These are phyloP conservation scores for Luffia ferchaultella DNA, from an alignment of 2,888 invertebrate genomes.

Conservation along the genomic window DNA sequence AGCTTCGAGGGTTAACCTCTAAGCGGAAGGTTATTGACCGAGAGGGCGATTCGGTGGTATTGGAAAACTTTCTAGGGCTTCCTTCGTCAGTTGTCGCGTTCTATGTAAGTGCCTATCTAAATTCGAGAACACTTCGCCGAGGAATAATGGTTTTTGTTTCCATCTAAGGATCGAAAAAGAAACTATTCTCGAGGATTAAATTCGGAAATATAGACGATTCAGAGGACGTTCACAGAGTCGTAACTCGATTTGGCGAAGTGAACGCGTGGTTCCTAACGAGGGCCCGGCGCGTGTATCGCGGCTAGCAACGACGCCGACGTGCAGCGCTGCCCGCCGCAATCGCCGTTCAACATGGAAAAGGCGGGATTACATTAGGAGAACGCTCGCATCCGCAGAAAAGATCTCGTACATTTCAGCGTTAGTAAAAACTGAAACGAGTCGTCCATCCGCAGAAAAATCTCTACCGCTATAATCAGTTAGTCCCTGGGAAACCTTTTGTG, in stretches of 20 bases:
- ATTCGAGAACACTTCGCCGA: neutral
- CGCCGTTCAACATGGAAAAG: conserved; percentile 39
- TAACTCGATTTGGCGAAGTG: conserved; percentile 39
- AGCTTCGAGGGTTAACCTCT: too few species aligned
- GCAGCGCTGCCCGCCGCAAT: conserved; percentile 23
- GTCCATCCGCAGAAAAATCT: too few species aligned
- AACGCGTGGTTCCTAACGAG: conserved; percentile 32
- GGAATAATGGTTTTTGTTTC: too few species aligned
- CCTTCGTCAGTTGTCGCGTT: neutral
- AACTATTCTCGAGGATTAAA: neutral
- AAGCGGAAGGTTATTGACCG: neutral
- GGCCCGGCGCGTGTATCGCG: conserved; percentile 9
- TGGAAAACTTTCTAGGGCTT: neutral
- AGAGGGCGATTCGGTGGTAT: neutral
- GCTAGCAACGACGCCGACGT: conserved; percentile 2
- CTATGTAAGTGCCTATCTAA: neutral
- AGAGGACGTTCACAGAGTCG: neutral
- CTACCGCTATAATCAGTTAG: too few species aligned
- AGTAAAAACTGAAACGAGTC: too few species aligned
- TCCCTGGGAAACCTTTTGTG: too few species aligned
- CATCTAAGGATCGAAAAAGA: neutral
- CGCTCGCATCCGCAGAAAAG: neutral
- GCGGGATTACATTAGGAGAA: conserved; percentile 26
- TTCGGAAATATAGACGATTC: neutral
- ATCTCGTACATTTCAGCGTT: neutral